These are phyloP conservation scores for Aphidius ervi DNA, from an alignment of 1,140 invertebrate species.

Conservation along the genomic window DNA sequence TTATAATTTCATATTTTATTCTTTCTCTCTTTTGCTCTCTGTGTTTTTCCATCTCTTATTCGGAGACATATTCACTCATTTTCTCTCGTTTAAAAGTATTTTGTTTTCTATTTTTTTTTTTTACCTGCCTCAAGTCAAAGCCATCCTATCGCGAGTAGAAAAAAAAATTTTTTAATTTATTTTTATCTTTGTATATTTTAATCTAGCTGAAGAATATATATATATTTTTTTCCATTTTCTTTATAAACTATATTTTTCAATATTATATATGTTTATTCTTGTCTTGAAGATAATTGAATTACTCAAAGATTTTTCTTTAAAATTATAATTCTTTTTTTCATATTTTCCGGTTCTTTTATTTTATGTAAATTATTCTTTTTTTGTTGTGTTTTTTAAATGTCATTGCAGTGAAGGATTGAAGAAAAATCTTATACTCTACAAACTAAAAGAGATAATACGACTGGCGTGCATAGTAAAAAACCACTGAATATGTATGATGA, in stretches of 20 bases:
- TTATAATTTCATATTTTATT: conserved; percentile 8
- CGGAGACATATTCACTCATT: neutral
- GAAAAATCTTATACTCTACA: conserved; percentile 13
- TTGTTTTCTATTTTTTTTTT: conserved; percentile 20
- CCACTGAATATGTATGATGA: conserved; percentile 28
- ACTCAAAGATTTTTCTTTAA: neutral
- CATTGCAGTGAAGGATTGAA: neutral
- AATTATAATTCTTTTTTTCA: neutral
- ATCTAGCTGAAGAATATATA: conserved; percentile 23
- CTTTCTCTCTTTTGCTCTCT: conserved; percentile 14
- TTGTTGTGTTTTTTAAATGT: neutral
- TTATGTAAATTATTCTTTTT: neutral
- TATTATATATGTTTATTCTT: conserved; percentile 2
- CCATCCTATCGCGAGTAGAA: neutral
- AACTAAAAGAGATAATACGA: conserved; percentile 18
- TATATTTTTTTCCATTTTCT: conserved; percentile 14
- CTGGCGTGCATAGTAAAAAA: conserved; percentile 9
- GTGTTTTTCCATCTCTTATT: conserved; percentile 12
- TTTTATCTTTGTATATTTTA: conserved; percentile 19
- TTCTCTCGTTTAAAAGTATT: conserved; percentile 13
- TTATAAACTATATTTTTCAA: neutral
- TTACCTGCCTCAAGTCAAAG: conserved; percentile 6
- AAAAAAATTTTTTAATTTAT: conserved; percentile 3
- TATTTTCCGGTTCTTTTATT: neutral
- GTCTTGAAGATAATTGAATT: no score